A percentile compares a stretch with the other conserved stretches of the same genome.
phyloP scores from a whole-genome alignment of 2,888 invertebrate genomes.

The Rotaria sp. region DNA sequence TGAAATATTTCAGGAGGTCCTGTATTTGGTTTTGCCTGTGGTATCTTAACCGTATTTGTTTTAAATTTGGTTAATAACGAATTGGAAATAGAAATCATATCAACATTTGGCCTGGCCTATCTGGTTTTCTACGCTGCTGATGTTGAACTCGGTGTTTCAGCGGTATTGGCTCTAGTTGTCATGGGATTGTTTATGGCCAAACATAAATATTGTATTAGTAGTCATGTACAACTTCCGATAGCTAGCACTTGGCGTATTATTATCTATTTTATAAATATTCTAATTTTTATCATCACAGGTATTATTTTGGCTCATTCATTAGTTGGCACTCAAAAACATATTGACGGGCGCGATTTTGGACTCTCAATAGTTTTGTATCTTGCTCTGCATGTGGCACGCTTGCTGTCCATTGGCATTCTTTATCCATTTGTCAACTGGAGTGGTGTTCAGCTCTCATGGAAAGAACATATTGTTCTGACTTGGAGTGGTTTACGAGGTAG shows the following conservation, averaged over 20 bases:
- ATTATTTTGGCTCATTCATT: constrained; percentile 1
- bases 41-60: neutral
- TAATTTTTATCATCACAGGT: neutral
- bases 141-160: constrained; percentile 1
- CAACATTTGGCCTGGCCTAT: neutral
- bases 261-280: neutral
- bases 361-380: neutral
- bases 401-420: neutral
- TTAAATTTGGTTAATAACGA: neutral
- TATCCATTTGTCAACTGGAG: neutral
- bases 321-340: neutral
- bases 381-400: neutral
- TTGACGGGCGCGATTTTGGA: neutral
- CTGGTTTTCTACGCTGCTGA: neutral
- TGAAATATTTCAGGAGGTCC: neutral
- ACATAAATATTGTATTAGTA: constrained; percentile 8
- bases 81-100: neutral
- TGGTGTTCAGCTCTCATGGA: neutral
- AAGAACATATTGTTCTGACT: neutral
- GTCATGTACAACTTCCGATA: neutral
- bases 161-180: neutral
- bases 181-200: neutral
- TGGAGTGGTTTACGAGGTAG: neutral
- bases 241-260: neutral
- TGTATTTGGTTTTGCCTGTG: neutral